phyloP scores from a whole-genome alignment of 2,888 invertebrate genomes.

The Tortricodes alternella region DNA sequence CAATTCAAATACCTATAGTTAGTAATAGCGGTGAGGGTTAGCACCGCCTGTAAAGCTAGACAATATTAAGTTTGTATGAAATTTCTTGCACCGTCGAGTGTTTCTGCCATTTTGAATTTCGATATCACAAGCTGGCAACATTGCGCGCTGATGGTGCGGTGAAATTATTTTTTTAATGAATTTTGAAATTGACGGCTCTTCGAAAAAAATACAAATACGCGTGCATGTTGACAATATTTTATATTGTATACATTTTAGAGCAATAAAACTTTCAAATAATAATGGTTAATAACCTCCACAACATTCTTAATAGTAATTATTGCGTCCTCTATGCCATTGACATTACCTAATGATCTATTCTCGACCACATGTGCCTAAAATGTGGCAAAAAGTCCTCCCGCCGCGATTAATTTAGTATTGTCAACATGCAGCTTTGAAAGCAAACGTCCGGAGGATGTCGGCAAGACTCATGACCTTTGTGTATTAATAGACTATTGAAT shows the following conservation, averaged over 20 bases:
- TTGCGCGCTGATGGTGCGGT: constrained; percentile 58
- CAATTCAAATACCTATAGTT: constrained; percentile 76
- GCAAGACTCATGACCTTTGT: no score
- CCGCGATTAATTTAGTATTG: constrained; percentile 22
- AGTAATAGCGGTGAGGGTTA: constrained; percentile 60
- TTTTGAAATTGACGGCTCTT: constrained; percentile 44
- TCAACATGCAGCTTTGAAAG: constrained; percentile 13
- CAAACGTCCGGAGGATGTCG: no score
- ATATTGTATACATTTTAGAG: not conserved
- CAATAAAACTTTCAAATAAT: no score
- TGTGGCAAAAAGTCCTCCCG: constrained; percentile 14
- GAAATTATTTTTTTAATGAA: constrained; percentile 68
- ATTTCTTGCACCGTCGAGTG: constrained; percentile 63
- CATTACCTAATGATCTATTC: not conserved
- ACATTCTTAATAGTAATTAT: no score
- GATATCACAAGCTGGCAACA: constrained; percentile 36
- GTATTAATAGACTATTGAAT: no score
- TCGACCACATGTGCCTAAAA: not conserved
- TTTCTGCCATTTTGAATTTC: constrained; percentile 35
- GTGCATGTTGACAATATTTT: constrained; percentile 20
- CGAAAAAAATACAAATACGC: constrained; percentile 8
- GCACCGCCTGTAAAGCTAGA: constrained; percentile 73
- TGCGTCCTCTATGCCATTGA: not conserved
- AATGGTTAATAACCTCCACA: no score
- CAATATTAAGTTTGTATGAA: constrained; percentile 70